phyloP scores from a whole-genome alignment of 2,113 vertebrate genomes.

The Chloroceryle aenea region DNA sequence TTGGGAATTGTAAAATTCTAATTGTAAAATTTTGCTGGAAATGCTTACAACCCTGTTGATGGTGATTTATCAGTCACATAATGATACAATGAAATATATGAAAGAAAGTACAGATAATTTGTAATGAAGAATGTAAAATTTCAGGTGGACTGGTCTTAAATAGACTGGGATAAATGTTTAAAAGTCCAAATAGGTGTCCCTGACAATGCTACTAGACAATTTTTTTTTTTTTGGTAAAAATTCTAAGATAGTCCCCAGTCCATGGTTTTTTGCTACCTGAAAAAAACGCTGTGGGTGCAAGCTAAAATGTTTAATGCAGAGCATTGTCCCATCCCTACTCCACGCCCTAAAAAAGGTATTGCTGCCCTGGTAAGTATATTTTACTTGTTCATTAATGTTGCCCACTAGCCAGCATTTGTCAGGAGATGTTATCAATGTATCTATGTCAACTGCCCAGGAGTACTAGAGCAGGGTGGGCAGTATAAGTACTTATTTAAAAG shows the following conservation, averaged over 20 bases:
- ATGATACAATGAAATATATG: too few species aligned
- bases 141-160: not conserved
- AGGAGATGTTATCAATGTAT: not conserved
- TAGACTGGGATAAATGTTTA: not conserved
- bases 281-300: not conserved
- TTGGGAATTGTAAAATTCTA: not conserved
- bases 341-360: not conserved
- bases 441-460: not conserved
- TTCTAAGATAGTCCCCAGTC: not conserved
- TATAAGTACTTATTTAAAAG: not conserved
- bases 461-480: not conserved
- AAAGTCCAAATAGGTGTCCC: not conserved
- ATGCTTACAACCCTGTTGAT: not conserved
- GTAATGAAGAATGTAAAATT: not conserved
- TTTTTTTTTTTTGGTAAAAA: not conserved
- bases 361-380: not conserved
- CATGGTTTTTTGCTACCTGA: not conserved
- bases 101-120: not conserved
- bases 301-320: not conserved
- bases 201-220: not conserved
- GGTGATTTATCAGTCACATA: not conserved
- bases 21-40: not conserved
- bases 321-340: not conserved
- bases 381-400: not conserved
- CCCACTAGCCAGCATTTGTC: not conserved